Conservation (phyloP, 2,888 invertebrate genomes). For the Andrena camellia region DNA sequence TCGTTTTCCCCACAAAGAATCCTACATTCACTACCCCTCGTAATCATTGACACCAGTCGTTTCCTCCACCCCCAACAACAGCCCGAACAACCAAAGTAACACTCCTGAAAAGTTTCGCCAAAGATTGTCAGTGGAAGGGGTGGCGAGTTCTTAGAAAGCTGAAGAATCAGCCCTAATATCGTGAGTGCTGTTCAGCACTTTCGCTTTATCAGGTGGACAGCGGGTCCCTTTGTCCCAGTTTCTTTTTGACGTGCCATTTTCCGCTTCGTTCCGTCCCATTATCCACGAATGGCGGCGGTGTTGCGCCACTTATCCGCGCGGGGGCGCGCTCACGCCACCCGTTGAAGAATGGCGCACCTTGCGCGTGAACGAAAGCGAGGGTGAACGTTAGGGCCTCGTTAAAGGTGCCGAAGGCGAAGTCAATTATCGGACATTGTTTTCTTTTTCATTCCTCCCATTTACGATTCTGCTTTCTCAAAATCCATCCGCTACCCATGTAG, state of each 20-base stretch:
- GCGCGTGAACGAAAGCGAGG: slow-evolving; percentile 21
- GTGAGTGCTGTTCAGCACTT: slow-evolving; percentile 43
- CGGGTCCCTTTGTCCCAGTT: slow-evolving; percentile 67
- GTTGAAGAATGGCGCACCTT: background rate
- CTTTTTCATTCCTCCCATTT: slow-evolving; percentile 37
- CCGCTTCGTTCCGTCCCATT: slow-evolving; percentile 71
- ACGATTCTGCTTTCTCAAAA: slow-evolving; percentile 30
- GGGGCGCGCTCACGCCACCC: slow-evolving; percentile 15
- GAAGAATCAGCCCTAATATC: slow-evolving; percentile 24
- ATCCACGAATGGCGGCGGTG: slow-evolving; percentile 68
- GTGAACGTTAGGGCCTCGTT: slow-evolving; percentile 68
- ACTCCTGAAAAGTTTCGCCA: too few species aligned
- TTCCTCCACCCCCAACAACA: too few species aligned
- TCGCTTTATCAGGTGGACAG: slow-evolving; percentile 70
- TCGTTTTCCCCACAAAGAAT: too few species aligned
- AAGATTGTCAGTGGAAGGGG: too few species aligned
- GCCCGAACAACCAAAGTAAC: too few species aligned
- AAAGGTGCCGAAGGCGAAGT: slow-evolving; percentile 65
- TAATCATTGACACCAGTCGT: too few species aligned
- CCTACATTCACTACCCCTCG: too few species aligned
- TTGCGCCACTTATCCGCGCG: slow-evolving; percentile 54
- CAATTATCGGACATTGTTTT: slow-evolving; percentile 65
- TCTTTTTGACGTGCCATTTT: slow-evolving; percentile 72
- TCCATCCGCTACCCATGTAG: background rate
- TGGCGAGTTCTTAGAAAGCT: background rate